A percentile compares a stretch with the other conserved stretches of the same genome.
phyloP scores from a whole-genome alignment of 2,888 invertebrate species.

The Chrysolina americana region DNA sequence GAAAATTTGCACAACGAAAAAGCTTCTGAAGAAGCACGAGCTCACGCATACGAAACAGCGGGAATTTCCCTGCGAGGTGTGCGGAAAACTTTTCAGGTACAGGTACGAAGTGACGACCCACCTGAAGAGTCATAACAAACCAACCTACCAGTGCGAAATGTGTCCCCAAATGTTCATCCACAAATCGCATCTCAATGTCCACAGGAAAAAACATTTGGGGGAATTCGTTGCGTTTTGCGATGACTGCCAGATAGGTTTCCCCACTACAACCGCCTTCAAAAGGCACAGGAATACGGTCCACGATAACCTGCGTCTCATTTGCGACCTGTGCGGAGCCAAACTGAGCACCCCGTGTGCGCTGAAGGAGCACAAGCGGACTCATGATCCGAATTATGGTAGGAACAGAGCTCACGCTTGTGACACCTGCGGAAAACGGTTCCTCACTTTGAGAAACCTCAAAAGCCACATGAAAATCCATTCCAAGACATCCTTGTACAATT shows the following conservation, averaged over 20 bases:
- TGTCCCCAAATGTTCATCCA: constrained; percentile 76
- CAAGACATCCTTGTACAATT: constrained; percentile 57
- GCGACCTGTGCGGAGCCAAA: constrained; percentile 59
- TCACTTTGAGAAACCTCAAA: constrained; percentile 63
- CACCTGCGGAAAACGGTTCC: constrained; percentile 69
- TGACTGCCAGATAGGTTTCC: constrained; percentile 63
- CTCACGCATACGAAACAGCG: constrained; percentile 62
- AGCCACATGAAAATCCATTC: constrained; percentile 62
- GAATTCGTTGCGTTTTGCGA: constrained; percentile 62
- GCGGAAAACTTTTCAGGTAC: constrained; percentile 64
- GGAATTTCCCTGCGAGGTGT: constrained; percentile 62
- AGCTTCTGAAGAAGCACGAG: constrained; percentile 63
- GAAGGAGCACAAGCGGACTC: constrained; percentile 61
- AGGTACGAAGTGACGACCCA: constrained; percentile 67
- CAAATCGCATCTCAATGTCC: constrained; percentile 75
- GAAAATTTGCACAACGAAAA: constrained; percentile 62
- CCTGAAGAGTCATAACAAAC: constrained; percentile 73
- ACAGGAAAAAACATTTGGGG: constrained; percentile 74
- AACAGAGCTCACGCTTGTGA: constrained; percentile 65
- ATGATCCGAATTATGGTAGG: constrained; percentile 57
- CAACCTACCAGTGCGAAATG: constrained; percentile 73
- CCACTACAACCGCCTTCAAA: constrained; percentile 58
- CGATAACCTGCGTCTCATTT: constrained; percentile 57
- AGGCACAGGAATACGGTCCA: constrained; percentile 61
- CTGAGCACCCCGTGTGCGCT: constrained; percentile 58